Evolutionary conservation across 1,140 invertebrate species (phyloP), one percentile per base, ranked within the genome.

Genomic region (Procambarus clarkii): DNA sequence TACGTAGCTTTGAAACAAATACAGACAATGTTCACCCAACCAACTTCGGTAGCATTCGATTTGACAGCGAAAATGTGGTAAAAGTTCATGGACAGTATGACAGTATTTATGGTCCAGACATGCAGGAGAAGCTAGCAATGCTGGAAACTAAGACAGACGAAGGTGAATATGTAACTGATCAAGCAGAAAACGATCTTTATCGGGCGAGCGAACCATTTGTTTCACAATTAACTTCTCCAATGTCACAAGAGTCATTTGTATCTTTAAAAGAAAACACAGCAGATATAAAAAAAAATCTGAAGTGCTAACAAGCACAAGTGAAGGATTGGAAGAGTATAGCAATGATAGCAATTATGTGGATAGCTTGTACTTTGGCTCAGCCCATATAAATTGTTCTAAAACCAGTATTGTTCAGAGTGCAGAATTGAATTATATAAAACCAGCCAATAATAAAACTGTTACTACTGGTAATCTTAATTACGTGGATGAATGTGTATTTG

Each of bases 11-110:
- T 21, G 44, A 44, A 21, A 34, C 24, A 5, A 24, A 15, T 0
- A 24, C n/a, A n/a, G 82, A 86, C 46, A 91, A 85, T 48, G 9
- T 85, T 50, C 3, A 91, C 24, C 9, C 18, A 3, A 91, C 89
- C 44, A 78, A 85, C 34, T 91, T 91, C 71, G 89, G 89, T 9
- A 85, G 50, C 34, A 91, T 91, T 48, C 82, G 89, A 4, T 91
- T 91, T 48, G 89, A 91, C 21, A 7, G 71, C 8, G 89, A 91
- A 24, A 91, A 91, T 64, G 46, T 86, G 13, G 82, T 82, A 2
- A 46, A 64, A 44, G 76, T 91, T 34, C 89, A 91, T 64, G 89
- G 89, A 9, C 89, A 83, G 58, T 91, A 78, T 69, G 89, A 91
- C 21, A 48, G 9, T 11, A 58, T 24, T 13, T 54, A 85, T 60